phyloP scores from a whole-genome alignment of 2,797 vertebrate species.

The Peromyscus eremicus region DNA sequence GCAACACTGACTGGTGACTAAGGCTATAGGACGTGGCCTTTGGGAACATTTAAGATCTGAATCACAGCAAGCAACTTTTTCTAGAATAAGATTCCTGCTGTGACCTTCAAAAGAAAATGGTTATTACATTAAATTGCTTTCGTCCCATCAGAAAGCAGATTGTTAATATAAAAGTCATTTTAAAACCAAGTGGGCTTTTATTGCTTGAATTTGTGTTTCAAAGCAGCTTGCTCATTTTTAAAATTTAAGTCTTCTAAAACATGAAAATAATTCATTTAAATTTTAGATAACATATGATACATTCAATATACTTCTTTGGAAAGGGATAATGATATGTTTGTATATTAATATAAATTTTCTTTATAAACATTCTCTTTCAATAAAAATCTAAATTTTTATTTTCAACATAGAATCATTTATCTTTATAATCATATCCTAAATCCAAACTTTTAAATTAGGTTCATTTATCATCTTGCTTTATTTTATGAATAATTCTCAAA shows the following conservation, averaged over 20 bases:
- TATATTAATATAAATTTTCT: slow-evolving; percentile 57
- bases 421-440: slow-evolving; percentile 54
- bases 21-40: neutral
- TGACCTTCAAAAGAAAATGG: neutral
- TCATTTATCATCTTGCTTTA: slow-evolving; percentile 67
- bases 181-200: neutral
- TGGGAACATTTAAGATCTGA: neutral
- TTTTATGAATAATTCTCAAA: slow-evolving; percentile 58
- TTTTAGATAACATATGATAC: neutral
- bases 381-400: slow-evolving; percentile 48
- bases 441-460: slow-evolving; percentile 51
- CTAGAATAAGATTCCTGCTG: neutral
- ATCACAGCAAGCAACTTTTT: neutral
- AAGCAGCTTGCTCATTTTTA: neutral
- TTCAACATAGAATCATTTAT: slow-evolving; percentile 55
- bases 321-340: neutral
- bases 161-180: slow-evolving; percentile 39
- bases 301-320: slow-evolving; percentile 1
- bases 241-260: slow-evolving; percentile 50
- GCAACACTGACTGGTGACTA: neutral
- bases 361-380: neutral
- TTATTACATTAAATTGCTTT: slow-evolving; percentile 2
- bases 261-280: slow-evolving; percentile 63
- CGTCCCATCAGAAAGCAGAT: neutral
- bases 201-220: neutral